Conservation (phyloP, 2,113 vertebrate species). For the Peromyscus californicus region DNA sequence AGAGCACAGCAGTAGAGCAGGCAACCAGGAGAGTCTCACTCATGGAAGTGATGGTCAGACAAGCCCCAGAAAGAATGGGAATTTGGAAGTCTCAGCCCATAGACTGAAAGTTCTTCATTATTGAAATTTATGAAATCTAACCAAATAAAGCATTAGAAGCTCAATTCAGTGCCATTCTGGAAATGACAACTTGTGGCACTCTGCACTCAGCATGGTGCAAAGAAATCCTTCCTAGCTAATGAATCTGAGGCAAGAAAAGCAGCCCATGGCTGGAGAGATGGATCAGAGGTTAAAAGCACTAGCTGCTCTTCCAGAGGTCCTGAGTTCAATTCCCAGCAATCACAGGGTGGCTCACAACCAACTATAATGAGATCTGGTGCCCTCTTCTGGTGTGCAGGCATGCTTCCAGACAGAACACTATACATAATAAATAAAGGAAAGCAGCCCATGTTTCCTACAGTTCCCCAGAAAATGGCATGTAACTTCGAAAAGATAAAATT, state of each 20-base stretch:
- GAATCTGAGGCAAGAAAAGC: neutral
- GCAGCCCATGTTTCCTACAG: neutral
- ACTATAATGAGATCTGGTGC: too few relatives aligned
- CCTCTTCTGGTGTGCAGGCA: too few relatives aligned
- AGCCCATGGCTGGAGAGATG: too few relatives aligned
- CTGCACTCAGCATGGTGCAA: neutral
- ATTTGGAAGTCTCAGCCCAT: neutral
- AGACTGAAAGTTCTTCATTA: neutral
- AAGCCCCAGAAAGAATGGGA: neutral
- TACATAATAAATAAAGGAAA: neutral
- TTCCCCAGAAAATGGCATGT: accelerated
- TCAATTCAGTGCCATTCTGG: neutral
- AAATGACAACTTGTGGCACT: neutral
- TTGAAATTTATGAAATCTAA: slow-evolving; percentile 9
- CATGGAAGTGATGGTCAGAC: accelerated
- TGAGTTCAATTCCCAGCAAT: too few relatives aligned
- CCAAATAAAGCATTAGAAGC: neutral
- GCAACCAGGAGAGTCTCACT: neutral
- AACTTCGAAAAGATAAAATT: neutral
- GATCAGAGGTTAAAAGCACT: too few relatives aligned
- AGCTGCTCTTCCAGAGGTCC: too few relatives aligned
- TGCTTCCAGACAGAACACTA: too few relatives aligned
- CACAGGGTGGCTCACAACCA: too few relatives aligned
- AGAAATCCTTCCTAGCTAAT: neutral
- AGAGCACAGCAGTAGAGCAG: neutral